phyloP scores from a whole-genome alignment of 2,888 invertebrate species.

The Yponomeuta plumbellus region DNA sequence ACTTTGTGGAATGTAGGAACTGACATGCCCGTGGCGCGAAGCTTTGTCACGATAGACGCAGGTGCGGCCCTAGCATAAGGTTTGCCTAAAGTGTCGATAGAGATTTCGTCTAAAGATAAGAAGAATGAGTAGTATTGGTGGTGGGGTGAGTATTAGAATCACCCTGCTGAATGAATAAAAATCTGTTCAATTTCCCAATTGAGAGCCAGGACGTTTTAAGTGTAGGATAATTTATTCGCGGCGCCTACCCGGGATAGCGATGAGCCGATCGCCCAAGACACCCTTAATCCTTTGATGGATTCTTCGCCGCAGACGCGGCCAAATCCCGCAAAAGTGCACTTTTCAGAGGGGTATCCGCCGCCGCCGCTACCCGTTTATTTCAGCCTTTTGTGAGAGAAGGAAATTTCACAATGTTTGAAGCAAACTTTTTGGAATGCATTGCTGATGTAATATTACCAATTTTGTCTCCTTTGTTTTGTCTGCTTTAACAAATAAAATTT shows the following conservation, averaged over 20 bases:
- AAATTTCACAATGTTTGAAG: not conserved
- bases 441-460: too few species aligned
- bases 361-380: constrained; percentile 1
- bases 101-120: too few species aligned
- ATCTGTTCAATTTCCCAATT: constrained; percentile 7
- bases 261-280: constrained; percentile 57
- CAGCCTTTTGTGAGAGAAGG: not conserved
- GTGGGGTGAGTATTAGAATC: too few species aligned
- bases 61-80: too few species aligned
- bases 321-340: constrained; percentile 62
- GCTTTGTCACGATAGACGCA: too few species aligned
- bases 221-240: constrained; percentile 66
- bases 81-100: too few species aligned
- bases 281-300: constrained; percentile 73
- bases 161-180: not conserved
- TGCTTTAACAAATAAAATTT: not conserved
- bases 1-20: too few species aligned
- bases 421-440: not conserved
- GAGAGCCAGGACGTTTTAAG: constrained; percentile 27
- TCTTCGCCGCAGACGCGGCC: constrained; percentile 45
- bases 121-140: too few species aligned
- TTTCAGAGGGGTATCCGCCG: constrained; percentile 19
- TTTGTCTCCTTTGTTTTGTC: not conserved
- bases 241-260: constrained; percentile 53
- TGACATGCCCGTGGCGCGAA: too few species aligned